These are phyloP conservation scores for Buathra laborator DNA, from an alignment of 2,888 invertebrate species.

Conservation along the genomic window DNA sequence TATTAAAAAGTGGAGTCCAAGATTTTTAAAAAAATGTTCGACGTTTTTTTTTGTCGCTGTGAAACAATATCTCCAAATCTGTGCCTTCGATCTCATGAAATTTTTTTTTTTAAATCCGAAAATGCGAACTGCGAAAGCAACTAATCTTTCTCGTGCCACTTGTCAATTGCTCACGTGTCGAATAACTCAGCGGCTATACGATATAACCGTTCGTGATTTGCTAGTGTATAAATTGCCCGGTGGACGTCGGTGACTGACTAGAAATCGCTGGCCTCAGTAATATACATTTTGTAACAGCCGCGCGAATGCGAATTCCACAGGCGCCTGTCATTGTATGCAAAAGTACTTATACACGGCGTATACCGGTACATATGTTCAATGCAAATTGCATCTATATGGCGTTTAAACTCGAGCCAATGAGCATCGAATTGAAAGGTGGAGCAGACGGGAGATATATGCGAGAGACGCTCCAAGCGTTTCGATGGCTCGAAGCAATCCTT, in stretches of 20 bases:
- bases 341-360: conserved; percentile 32
- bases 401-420: conserved; percentile 42
- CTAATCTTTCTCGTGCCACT: conserved; percentile 17
- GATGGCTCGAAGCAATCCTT: conserved; percentile 7
- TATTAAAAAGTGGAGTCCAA: too few species aligned
- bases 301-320: conserved; percentile 55
- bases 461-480: conserved; percentile 43
- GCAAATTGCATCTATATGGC: conserved; percentile 6
- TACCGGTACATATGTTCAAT: conserved; percentile 6
- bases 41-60: too few species aligned
- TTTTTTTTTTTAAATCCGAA: neutral
- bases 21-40: neutral
- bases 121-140: neutral
- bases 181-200: conserved; percentile 37
- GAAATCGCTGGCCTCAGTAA: conserved; percentile 70
- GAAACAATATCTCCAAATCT: too few species aligned
- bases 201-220: conserved; percentile 17
- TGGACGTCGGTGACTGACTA: conserved; percentile 74
- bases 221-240: conserved; percentile 48
- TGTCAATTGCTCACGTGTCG: conserved; percentile 52
- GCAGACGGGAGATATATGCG: conserved; percentile 34
- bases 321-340: conserved; percentile 68
- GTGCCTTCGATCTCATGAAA: too few species aligned
- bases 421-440: conserved; percentile 15
- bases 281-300: conserved; percentile 56